Conservation (phyloP, 53 echinoderm and acorn worm species). For the Crossaster papposus region DNA sequence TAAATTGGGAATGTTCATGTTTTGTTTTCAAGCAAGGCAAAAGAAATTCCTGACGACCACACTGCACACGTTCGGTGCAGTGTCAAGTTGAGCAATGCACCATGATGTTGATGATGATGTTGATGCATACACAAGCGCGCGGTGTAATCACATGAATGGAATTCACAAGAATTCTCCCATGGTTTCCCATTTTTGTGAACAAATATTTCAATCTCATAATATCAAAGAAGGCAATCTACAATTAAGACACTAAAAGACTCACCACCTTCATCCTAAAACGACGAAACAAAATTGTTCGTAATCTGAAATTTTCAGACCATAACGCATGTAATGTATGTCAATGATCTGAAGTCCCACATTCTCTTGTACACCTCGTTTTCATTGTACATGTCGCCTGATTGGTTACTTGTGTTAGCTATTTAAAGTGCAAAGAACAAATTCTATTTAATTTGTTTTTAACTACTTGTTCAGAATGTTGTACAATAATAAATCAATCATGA, state of each 20-base stretch:
- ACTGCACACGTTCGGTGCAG: no score
- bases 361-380: neutral
- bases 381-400: neutral
- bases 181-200: conserved; percentile 1
- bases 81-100: no score
- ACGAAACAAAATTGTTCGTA: conserved; percentile 27
- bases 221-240: neutral
- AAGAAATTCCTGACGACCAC: no score
- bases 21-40: no score
- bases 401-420: neutral
- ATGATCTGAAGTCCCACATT: conserved; percentile 32
- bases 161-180: neutral
- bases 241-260: neutral
- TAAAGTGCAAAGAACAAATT: no score
- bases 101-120: no score
- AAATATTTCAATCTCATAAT: neutral
- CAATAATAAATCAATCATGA: no score
- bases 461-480: no score
- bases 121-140: no score
- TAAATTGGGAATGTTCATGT: no score
- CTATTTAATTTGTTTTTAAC: no score
- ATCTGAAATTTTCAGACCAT: conserved; percentile 37
- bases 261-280: neutral
- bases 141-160: no score
- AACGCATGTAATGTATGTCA: conserved; percentile 23